A percentile compares a stretch with the other conserved stretches of the same genome.
Conservation (phyloP, 2,888 invertebrate species). For the Ellobium chinense region DNA sequence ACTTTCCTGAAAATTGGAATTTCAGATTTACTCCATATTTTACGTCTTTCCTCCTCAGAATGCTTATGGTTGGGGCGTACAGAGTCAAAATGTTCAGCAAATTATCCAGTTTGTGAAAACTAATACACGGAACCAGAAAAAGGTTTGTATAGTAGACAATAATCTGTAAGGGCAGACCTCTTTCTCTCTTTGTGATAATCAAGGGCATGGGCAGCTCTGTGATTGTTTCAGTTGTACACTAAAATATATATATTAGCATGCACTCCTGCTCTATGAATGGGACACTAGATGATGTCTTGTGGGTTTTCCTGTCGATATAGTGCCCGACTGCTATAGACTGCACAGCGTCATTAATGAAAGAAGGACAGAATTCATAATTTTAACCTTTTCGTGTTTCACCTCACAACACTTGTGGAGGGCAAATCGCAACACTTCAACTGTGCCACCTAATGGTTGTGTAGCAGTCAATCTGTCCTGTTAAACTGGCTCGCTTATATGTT, state of each 20-base stretch:
- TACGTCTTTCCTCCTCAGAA: constrained; percentile 56
- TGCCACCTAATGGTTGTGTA: too few species aligned
- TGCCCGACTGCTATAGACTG: not conserved
- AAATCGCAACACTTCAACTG: too few species aligned
- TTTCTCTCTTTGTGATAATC: not conserved
- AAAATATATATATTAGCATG: not conserved
- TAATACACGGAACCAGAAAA: constrained; percentile 46
- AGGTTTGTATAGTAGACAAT: constrained; percentile 15
- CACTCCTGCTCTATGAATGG: not conserved
- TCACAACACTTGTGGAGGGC: not conserved
- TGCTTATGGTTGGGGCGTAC: constrained; percentile 67
- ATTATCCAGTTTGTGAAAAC: constrained; percentile 64
- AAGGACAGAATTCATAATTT: not conserved
- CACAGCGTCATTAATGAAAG: too few species aligned
- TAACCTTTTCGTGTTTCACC: not conserved
- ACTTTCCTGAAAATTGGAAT: too few species aligned
- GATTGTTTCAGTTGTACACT: not conserved
- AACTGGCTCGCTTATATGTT: too few species aligned
- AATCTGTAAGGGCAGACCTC: not conserved
- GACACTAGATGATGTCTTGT: not conserved
- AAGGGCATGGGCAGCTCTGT: not conserved
- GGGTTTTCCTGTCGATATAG: not conserved
- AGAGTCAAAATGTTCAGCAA: constrained; percentile 67
- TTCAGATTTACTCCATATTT: not conserved
- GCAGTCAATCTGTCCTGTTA: too few species aligned